Percentiles rank a stretch among this genome's conserved stretches.
Conservation (phyloP, 1,140 invertebrate genomes). For the Dryas iulia region DNA sequence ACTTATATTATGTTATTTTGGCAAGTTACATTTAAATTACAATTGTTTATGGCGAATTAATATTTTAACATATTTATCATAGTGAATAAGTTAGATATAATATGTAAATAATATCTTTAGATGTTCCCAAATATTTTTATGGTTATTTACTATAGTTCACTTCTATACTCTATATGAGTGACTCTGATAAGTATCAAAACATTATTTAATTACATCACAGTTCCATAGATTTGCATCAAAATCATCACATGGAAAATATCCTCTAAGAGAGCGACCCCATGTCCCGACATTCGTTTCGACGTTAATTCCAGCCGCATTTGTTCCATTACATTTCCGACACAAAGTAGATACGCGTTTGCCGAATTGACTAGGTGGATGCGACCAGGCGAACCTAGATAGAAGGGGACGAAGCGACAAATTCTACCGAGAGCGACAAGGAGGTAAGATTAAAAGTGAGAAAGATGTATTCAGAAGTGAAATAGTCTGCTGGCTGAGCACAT, state of each 20-base stretch:
- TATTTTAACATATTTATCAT: too few relatives aligned
- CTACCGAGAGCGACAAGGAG: conserved; percentile 51
- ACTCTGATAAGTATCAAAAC: too few relatives aligned
- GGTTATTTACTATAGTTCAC: too few relatives aligned
- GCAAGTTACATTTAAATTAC: neutral
- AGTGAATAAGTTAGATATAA: too few relatives aligned
- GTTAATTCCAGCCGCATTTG: conserved; percentile 80
- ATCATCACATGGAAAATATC: conserved; percentile 79
- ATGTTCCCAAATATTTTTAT: too few relatives aligned
- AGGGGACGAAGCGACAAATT: conserved; percentile 42
- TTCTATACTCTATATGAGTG: too few relatives aligned
- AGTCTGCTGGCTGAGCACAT: conserved; percentile 82
- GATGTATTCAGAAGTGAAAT: conserved; percentile 82
- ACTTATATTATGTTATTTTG: neutral
- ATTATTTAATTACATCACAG: conserved; percentile 42
- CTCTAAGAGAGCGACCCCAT: conserved; percentile 65
- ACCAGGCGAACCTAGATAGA: conserved; percentile 64
- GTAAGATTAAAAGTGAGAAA: conserved; percentile 80
- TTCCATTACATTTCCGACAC: conserved; percentile 80
- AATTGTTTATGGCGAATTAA: neutral
- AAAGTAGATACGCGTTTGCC: conserved; percentile 79
- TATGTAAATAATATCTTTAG: too few relatives aligned
- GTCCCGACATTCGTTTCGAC: conserved; percentile 76
- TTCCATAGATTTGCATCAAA: conserved; percentile 69
- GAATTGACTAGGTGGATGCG: conserved; percentile 79